These are phyloP conservation scores for Choreutis nemorana DNA, from an alignment of 2,888 invertebrate species.

Conservation along the genomic window DNA sequence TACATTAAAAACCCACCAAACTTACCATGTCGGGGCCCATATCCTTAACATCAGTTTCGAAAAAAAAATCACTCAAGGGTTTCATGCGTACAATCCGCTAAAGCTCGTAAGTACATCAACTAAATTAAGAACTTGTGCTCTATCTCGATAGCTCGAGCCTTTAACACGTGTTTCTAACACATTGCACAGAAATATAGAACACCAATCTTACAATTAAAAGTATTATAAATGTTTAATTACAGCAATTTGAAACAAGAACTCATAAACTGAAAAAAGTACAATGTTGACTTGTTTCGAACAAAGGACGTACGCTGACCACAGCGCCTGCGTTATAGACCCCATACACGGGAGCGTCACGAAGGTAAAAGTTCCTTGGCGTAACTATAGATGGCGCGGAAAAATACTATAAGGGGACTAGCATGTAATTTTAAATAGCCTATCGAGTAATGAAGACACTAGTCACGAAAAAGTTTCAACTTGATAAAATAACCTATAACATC, in stretches of 20 bases:
- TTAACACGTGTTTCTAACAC: constrained; percentile 22
- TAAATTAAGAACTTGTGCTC: too few species aligned
- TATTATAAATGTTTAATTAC: constrained; percentile 22
- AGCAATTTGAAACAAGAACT: constrained; percentile 36
- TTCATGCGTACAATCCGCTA: constrained; percentile 68
- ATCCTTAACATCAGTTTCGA: constrained; percentile 78
- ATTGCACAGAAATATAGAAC: constrained; percentile 24
- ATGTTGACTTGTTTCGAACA: constrained; percentile 66
- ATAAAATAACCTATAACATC: too few species aligned
- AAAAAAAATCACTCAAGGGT: constrained; percentile 74
- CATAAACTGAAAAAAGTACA: constrained; percentile 48
- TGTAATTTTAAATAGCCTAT: too few species aligned
- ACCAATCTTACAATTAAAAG: constrained; percentile 43
- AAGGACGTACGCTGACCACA: constrained; percentile 63
- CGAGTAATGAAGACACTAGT: too few species aligned
- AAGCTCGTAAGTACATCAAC: constrained; percentile 52
- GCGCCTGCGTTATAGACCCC: constrained; percentile 59
- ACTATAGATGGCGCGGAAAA: constrained; percentile 54
- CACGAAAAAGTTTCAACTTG: too few species aligned
- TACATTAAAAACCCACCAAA: constrained; percentile 25
- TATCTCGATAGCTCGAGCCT: constrained; percentile 5
- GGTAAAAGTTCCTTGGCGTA: constrained; percentile 21
- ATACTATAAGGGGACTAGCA: too few species aligned
- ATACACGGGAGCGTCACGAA: constrained; percentile 43
- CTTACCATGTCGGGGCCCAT: constrained; percentile 85